Evolutionary conservation across 2,797 vertebrate species (phyloP), one percentile per base, ranked within the genome.

Genomic region (Salmo trutta): DNA sequence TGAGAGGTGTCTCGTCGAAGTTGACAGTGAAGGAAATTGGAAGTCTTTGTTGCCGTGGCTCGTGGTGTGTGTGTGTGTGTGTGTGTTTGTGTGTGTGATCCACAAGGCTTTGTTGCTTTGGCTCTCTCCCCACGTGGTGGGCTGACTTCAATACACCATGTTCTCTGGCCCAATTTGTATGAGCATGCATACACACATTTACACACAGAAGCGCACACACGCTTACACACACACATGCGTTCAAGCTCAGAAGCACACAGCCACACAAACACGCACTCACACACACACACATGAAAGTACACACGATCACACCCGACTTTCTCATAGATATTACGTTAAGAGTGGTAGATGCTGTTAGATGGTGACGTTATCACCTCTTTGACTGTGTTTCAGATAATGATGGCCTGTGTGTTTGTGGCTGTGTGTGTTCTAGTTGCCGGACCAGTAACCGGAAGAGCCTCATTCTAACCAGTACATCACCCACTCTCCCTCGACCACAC

Each of bases 401-500:
- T 15, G 4, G 80, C 31, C 70, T 62, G 21, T 71, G 53, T 21
- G 12, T 36, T 31, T 70, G 21, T 76, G 65, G 74, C 12, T 81
- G 0, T 83, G 2, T 87, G 12, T 79, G 24, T 85, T 91, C 21
- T 85, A 98, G 96, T 87, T 97, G 97, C 93, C 95, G 97, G 80
- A 97, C 96, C 86, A 98, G 95, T 89, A 98, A 98, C 92, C 90
- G 97, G 86, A 98, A 98, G 89, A 98, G 97, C 91, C 94, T 98
- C 88, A 98, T 98, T 90, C 89, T 98, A 91, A 97, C 96, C 86
- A 98, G 96, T 89, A 98, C 97, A 0, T 98, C 97, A 0, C 97
- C 97, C 47, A 98, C 97, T 2, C 92, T 98, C 80, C 97, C 97
- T 2, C 91, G 97, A 67, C 96, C 97, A 0, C 96, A 98, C 88